A percentile compares a stretch with the other conserved stretches of the same genome.
These are phyloP conservation scores for Orestias chungarensis DNA, from an alignment of 2,797 vertebrate genomes.

Conservation along the genomic window DNA sequence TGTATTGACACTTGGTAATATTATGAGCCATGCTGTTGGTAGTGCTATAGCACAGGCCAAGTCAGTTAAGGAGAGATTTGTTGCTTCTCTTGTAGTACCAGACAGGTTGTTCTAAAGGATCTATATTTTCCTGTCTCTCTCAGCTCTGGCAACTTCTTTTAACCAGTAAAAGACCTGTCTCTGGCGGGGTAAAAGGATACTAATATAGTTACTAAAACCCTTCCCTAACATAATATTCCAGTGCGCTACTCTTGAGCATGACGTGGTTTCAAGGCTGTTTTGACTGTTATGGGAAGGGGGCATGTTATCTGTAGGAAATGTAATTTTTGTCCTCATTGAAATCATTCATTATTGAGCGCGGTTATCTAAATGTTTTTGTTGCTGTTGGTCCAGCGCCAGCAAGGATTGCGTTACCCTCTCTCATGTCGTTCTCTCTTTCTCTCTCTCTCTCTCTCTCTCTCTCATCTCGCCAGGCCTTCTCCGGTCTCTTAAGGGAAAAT, in stretches of 20 bases:
- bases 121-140: slow-evolving; percentile 44
- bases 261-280: slow-evolving; percentile 69
- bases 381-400: slow-evolving; percentile 81
- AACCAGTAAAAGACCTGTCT: slow-evolving; percentile 69
- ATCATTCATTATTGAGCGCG: slow-evolving; percentile 84
- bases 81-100: slow-evolving; percentile 55
- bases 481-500: slow-evolving; percentile 77
- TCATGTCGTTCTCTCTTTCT: slow-evolving; percentile 56
- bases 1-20: slow-evolving; percentile 64
- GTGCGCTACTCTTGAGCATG: slow-evolving; percentile 70
- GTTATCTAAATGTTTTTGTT: slow-evolving; percentile 88
- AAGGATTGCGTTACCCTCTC: slow-evolving; percentile 79
- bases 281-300: slow-evolving; percentile 81
- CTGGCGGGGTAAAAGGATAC: slow-evolving; percentile 74
- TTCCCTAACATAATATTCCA: slow-evolving; percentile 69
- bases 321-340: slow-evolving; percentile 88
- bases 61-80: slow-evolving; percentile 57
- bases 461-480: slow-evolving; percentile 69
- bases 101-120: slow-evolving; percentile 55
- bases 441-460: slow-evolving; percentile 48
- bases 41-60: slow-evolving; percentile 45
- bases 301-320: slow-evolving; percentile 87
- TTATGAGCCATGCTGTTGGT: slow-evolving; percentile 58
- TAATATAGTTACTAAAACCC: slow-evolving; percentile 76
- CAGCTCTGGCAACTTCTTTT: slow-evolving; percentile 46